Conservation (phyloP, 2,797 vertebrate genomes). For the Miichthys miiuy region DNA sequence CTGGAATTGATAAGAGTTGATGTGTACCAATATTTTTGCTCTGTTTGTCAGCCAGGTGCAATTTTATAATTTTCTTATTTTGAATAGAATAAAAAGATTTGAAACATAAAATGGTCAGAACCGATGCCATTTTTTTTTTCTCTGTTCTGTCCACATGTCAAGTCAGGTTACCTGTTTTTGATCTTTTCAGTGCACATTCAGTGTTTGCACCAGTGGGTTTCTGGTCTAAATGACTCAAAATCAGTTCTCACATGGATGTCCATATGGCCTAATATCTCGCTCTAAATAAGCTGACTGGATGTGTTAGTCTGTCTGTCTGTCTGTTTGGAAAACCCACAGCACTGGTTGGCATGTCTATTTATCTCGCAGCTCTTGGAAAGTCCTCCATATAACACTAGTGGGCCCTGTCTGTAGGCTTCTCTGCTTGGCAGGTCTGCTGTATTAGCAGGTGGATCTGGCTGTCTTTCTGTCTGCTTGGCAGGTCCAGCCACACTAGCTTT, state of each 20-base stretch:
- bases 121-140: background rate
- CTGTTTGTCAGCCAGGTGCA: background rate
- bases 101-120: too few species aligned
- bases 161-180: background rate
- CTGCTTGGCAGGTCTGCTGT: conserved; percentile 59
- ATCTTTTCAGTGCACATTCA: background rate
- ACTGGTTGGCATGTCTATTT: conserved; percentile 54
- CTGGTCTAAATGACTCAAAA: conserved; percentile 23
- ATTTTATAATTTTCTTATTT: conserved; percentile 1
- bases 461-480: conserved; percentile 70
- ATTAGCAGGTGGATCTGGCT: conserved; percentile 73
- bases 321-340: conserved; percentile 47
- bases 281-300: conserved; percentile 56
- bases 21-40: background rate
- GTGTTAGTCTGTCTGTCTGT: conserved; percentile 52
- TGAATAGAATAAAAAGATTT: background rate
- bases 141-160: conserved; percentile 6
- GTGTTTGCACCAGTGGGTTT: conserved; percentile 22
- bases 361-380: conserved; percentile 59
- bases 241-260: conserved; percentile 24
- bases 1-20: conserved; percentile 1
- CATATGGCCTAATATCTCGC: conserved; percentile 44
- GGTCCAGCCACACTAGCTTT: conserved; percentile 45
- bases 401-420: conserved; percentile 59
- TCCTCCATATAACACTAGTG: conserved; percentile 57